A percentile compares a stretch with the other conserved stretches of the same genome.
These are phyloP conservation scores for Laothoe populi DNA, from an alignment of 2,888 invertebrate genomes.

Conservation along the genomic window DNA sequence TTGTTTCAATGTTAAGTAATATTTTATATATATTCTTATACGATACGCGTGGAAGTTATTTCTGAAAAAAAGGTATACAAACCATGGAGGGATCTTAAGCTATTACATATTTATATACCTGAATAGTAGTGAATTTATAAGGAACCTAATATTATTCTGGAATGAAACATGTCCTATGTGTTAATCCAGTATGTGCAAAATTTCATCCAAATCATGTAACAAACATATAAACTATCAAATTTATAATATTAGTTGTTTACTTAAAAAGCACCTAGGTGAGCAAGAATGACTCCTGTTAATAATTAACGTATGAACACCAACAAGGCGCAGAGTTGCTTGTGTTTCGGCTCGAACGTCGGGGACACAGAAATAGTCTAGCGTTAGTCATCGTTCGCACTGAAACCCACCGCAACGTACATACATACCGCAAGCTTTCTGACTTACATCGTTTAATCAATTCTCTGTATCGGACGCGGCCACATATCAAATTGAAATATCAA, in stretches of 20 bases:
- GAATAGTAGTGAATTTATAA: no score
- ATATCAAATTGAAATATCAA: neutral
- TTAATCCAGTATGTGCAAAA: no score
- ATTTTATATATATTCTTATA: no score
- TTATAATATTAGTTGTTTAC: neutral
- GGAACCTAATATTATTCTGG: no score
- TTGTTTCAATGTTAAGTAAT: no score
- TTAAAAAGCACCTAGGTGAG: neutral
- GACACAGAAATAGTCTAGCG: constrained; percentile 61
- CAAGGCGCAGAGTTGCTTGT: constrained; percentile 25
- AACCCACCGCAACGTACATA: constrained; percentile 28
- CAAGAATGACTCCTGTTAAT: neutral
- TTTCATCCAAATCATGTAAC: no score
- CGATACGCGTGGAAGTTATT: no score
- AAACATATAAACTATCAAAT: no score
- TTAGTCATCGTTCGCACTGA: constrained; percentile 55
- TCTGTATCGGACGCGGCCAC: constrained; percentile 8
- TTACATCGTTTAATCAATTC: constrained; percentile 6
- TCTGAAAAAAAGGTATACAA: no score
- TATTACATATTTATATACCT: no score
- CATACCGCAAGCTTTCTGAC: constrained; percentile 11
- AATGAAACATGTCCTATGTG: no score
- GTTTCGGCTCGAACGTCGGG: constrained; percentile 36
- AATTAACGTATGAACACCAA: constrained; percentile 4
- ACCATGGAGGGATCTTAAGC: no score